Conservation (phyloP, 2,113 vertebrate species). For the Dipodomys spectabilis region DNA sequence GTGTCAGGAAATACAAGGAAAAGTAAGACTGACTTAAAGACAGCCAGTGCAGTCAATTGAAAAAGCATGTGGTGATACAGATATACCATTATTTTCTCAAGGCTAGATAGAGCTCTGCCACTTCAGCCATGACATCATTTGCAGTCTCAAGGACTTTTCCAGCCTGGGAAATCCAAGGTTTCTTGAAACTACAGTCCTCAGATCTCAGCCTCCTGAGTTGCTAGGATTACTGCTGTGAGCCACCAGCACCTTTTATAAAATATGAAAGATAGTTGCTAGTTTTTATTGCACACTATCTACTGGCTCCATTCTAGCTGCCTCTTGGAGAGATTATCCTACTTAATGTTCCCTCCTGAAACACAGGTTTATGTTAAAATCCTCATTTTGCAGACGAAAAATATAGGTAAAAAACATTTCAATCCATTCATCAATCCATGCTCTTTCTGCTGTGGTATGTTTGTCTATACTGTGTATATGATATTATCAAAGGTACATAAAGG, state of each 20-base stretch:
- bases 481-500: not conserved
- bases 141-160: too few species aligned
- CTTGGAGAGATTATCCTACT: not conserved
- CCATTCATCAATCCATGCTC: not conserved
- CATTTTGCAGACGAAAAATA: slow-evolving; percentile 30
- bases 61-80: not conserved
- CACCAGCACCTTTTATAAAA: not conserved
- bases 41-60: not conserved
- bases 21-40: not conserved
- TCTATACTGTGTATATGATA: not conserved
- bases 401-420: not conserved
- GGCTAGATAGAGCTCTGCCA: too few species aligned
- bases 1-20: not conserved
- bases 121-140: too few species aligned
- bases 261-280: not conserved
- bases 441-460: not conserved
- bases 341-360: not conserved
- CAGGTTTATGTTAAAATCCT: not conserved
- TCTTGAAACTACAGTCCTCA: too few species aligned
- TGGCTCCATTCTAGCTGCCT: not conserved
- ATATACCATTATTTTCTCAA: too few species aligned
- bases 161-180: too few species aligned
- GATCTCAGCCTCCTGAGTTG: too few species aligned
- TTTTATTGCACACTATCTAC: not conserved
- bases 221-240: too few species aligned